Base-by-base conservation (phyloP, 2,888 invertebrate genomes). In the Julus scandinavius region DNA sequence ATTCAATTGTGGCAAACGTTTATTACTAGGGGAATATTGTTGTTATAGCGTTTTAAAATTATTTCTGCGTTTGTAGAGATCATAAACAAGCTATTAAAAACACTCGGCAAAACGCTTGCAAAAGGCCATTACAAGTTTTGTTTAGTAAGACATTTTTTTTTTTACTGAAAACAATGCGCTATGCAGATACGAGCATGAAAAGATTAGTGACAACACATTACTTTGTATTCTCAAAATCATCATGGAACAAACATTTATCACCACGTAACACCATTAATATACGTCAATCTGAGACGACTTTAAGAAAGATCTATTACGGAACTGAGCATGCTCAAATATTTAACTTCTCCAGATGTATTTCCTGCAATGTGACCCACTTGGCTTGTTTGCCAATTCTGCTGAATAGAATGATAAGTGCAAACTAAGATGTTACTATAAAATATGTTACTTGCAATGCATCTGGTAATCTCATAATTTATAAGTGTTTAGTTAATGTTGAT, bases 1-100 rank as follows among this genome's bases (percentile, higher is more conserved):
- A 80, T 80, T 38, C 80, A 80, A 80, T 80, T 80, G 80, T 38
- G 80, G 38, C 80, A 9, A 80, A 38, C 80, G 80, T 80, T 80
- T 80, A 80, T 80, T 80, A 80, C 80, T 38, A 11, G 38, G 15
- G 29, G 38, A 80, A 38, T 54, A 54, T 80, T 29, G 41, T 38
- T 38, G 11, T 38, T 29, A 80, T 80, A 11, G 13, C 15, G 80
- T 80, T 80, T 80, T 80, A 13, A 80, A 80, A 80, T 38, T 4
- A 80, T 80, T 80, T 80, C 54, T 38, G 80, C 38, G 80, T 80
- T 38, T 38, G 9, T 1, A 80, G 80, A 38, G 80, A 80, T 80
- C 38, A 80, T 80, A 80, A 80, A 80, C 80, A 80, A 80, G 38
- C 11, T 38, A 80, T 80, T 80, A 72, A 80, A 54, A 38, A 80